These are phyloP conservation scores for Micrasema minimum DNA, from an alignment of 1,140 invertebrate species.

Conservation along the genomic window DNA sequence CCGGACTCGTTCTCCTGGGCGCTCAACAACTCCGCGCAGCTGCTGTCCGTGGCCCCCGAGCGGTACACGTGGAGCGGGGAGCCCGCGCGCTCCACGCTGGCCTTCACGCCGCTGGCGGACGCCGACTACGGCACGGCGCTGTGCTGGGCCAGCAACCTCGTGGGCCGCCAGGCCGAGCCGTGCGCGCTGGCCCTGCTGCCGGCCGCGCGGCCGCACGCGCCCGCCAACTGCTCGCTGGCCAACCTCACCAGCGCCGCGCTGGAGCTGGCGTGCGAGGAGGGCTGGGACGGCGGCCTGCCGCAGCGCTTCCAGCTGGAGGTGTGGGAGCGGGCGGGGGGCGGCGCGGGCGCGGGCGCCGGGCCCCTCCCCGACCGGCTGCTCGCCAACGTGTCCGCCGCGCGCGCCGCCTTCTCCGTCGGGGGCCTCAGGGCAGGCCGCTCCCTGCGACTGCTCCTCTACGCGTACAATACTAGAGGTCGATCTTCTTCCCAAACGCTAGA, in stretches of 20 bases:
- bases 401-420: constrained; percentile 66
- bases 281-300: constrained; percentile 81
- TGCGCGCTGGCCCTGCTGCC: constrained; percentile 78
- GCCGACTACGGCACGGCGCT: constrained; percentile 77
- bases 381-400: constrained; percentile 64
- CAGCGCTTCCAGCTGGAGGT: constrained; percentile 86
- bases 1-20: constrained; percentile 88
- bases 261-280: constrained; percentile 72
- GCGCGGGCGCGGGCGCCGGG: constrained; percentile 61
- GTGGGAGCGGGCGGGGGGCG: constrained; percentile 57
- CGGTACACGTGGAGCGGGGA: constrained; percentile 71
- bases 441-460: constrained; percentile 69
- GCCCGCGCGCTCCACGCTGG: constrained; percentile 76
- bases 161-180: constrained; percentile 73
- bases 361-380: constrained; percentile 62
- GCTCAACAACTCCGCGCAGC: constrained; percentile 88
- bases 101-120: constrained; percentile 82
- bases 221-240: constrained; percentile 82
- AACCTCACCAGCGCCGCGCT: constrained; percentile 83
- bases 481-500: constrained; percentile 68
- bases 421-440: constrained; percentile 65
- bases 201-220: constrained; percentile 79
- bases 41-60: constrained; percentile 67
- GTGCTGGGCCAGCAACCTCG: constrained; percentile 75
- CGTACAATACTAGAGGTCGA: constrained; percentile 72